Percentiles rank a stretch among this genome's conserved stretches.
phyloP scores from a whole-genome alignment of 2,113 vertebrate species.

The Cariama cristata region DNA sequence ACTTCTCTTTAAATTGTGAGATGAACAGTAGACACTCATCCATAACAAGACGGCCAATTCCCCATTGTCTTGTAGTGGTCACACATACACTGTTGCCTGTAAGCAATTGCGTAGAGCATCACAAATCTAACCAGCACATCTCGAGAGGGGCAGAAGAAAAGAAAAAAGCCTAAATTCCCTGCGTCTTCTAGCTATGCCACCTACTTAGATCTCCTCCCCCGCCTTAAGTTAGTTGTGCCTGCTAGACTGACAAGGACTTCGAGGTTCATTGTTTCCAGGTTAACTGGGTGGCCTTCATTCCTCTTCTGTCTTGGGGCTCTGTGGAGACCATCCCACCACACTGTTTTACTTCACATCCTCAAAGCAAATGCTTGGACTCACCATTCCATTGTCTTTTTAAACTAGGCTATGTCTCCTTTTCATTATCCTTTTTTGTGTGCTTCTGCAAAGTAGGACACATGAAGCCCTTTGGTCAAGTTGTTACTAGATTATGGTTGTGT shows the following conservation, averaged over 20 bases:
- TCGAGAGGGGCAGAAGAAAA: not conserved
- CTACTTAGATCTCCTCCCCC: constrained; percentile 56
- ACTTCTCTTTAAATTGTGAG: not conserved
- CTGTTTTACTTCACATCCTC: constrained; percentile 53
- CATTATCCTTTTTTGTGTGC: not conserved
- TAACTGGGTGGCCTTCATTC: constrained; percentile 62
- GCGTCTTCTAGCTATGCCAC: constrained; percentile 39
- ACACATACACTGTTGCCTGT: not conserved
- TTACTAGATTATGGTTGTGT: not conserved
- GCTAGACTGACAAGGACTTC: constrained; percentile 22
- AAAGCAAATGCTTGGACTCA: constrained; percentile 42
- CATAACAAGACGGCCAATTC: not conserved
- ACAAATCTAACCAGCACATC: constrained; percentile 15
- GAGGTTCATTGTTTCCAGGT: constrained; percentile 62
- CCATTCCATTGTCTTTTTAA: constrained; percentile 37
- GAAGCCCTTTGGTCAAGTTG: not conserved
- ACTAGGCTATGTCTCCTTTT: not conserved
- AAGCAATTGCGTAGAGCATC: not conserved
- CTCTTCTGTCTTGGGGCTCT: constrained; percentile 23
- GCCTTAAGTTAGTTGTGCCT: not conserved
- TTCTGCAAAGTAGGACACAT: not conserved
- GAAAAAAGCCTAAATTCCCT: not conserved
- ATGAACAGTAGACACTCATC: not conserved
- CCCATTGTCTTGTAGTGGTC: not conserved
- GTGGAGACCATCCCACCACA: constrained; percentile 16